phyloP scores from a whole-genome alignment of 1,140 invertebrate genomes.

The Drosophila persimilis region DNA sequence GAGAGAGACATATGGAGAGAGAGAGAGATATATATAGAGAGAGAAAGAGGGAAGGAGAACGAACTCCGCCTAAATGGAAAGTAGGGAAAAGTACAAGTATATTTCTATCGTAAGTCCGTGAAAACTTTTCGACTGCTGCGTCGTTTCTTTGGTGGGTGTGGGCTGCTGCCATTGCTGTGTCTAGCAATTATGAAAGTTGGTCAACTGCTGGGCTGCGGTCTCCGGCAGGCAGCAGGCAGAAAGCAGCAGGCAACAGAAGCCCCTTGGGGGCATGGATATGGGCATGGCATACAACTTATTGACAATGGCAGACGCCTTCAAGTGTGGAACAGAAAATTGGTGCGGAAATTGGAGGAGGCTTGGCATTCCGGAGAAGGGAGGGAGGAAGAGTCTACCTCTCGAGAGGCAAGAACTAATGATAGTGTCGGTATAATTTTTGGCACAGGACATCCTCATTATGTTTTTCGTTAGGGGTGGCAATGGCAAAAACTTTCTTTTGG shows the following conservation, averaged over 20 bases:
- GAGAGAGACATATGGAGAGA: background rate
- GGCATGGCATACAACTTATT: constrained; percentile 38
- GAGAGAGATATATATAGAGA: too few relatives aligned
- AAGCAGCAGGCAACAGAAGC: background rate
- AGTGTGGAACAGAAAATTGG: constrained; percentile 42
- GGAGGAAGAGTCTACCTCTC: background rate
- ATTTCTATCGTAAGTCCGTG: constrained; percentile 57
- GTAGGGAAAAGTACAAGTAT: constrained; percentile 9
- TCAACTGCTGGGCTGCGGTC: constrained; percentile 51
- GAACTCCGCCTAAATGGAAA: background rate
- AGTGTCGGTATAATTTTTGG: constrained; percentile 64
- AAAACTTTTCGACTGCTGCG: constrained; percentile 38
- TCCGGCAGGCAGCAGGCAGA: constrained; percentile 3
- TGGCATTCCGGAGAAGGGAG: background rate
- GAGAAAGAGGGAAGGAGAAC: background rate
- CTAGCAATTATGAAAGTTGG: constrained; percentile 77
- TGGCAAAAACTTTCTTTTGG: constrained; percentile 34
- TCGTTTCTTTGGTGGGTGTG: constrained; percentile 6
- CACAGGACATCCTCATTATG: constrained; percentile 73
- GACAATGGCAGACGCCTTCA: constrained; percentile 51
- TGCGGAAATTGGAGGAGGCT: constrained; percentile 21
- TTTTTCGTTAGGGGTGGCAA: constrained; percentile 31
- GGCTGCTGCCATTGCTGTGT: constrained; percentile 20
- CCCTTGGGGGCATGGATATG: constrained; percentile 22
- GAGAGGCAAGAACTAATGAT: constrained; percentile 40